These are phyloP conservation scores for Gavia stellata DNA, from an alignment of 2,113 vertebrate species.

Conservation along the genomic window DNA sequence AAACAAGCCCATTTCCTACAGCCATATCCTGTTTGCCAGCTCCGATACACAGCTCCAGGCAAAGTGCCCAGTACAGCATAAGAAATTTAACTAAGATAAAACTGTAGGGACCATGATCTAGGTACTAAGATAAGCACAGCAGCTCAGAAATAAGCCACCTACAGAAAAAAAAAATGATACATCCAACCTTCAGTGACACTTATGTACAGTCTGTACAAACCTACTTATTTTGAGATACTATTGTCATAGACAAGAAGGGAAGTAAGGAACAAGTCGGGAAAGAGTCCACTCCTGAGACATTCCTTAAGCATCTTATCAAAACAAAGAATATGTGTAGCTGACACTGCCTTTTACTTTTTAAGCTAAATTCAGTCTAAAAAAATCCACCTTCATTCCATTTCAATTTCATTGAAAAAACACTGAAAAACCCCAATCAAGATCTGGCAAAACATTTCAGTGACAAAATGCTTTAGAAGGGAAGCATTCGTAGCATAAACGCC, in stretches of 20 bases:
- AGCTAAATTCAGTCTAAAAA: not conserved
- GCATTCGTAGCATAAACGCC: not conserved
- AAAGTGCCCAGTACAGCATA: not conserved
- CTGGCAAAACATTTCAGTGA: not conserved
- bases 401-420: not conserved
- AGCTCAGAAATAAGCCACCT: not conserved
- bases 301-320: not conserved
- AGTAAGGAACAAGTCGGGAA: not conserved
- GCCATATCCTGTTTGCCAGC: slow-evolving; percentile 66
- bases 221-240: not conserved
- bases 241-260: not conserved
- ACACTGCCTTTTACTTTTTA: not conserved
- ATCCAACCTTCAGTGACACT: not conserved
- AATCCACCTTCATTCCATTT: not conserved
- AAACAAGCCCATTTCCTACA: slow-evolving; percentile 55
- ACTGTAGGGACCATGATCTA: not conserved
- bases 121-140: not conserved
- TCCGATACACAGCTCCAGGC: slow-evolving; percentile 5
- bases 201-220: not conserved
- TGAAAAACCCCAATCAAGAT: not conserved
- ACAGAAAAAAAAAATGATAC: not conserved
- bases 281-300: not conserved
- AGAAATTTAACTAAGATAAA: slow-evolving; percentile 47
- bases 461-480: not conserved
- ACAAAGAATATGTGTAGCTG: not conserved